These are phyloP conservation scores for Rhinatrema bivittatum DNA, from an alignment of 2,797 vertebrate genomes.

Conservation along the genomic window DNA sequence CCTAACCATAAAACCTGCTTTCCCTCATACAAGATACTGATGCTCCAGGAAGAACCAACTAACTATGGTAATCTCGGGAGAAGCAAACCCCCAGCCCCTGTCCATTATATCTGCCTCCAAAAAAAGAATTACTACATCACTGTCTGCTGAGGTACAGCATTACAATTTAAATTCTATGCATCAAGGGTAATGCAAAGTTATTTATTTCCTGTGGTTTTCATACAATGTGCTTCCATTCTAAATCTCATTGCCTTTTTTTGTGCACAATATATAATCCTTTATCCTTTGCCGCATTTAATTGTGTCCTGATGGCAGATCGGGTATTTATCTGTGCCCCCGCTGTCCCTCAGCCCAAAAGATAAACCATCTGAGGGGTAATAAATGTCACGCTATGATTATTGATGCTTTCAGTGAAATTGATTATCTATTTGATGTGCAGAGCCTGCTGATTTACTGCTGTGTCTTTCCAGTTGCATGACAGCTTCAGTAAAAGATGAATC, in stretches of 20 bases:
- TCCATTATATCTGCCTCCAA: background rate
- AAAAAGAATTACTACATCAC: background rate
- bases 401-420: constrained; percentile 90
- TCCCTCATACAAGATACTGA: too few relatives aligned
- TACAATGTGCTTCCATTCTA: constrained; percentile 42
- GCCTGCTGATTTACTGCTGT: constrained; percentile 58
- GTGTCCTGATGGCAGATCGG: constrained; percentile 65
- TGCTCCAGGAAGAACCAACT: too few relatives aligned
- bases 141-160: background rate
- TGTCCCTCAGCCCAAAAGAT: constrained; percentile 82
- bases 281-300: constrained; percentile 56
- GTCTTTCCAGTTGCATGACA: constrained; percentile 46
- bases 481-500: constrained; percentile 48
- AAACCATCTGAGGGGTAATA: constrained; percentile 86
- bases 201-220: constrained; percentile 37
- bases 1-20: too few relatives aligned
- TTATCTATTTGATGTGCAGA: constrained; percentile 71
- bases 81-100: too few relatives aligned
- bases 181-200: constrained; percentile 18
- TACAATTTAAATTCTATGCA: background rate
- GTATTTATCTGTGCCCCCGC: constrained; percentile 74
- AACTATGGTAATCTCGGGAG: too few relatives aligned
- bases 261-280: constrained; percentile 41
- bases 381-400: constrained; percentile 87
- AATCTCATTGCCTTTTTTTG: constrained; percentile 29